phyloP scores from a whole-genome alignment of 2,113 vertebrate species.

The Labrus mixtus region DNA sequence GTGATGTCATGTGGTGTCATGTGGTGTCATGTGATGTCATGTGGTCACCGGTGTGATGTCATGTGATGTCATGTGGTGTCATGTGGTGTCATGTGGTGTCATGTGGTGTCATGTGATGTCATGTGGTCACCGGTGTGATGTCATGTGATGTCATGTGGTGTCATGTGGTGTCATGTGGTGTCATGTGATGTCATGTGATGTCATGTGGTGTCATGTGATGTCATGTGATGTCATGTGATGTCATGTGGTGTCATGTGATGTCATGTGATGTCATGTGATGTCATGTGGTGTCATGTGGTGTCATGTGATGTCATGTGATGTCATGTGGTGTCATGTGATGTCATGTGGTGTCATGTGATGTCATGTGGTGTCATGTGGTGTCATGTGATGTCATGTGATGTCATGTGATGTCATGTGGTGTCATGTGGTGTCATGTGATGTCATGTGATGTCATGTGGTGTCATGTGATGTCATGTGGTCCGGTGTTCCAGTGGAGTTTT shows the following conservation, averaged over 20 bases:
- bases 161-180: neutral
- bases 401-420: neutral
- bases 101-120: neutral
- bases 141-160: neutral
- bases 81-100: neutral
- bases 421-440: neutral
- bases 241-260: neutral
- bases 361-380: neutral
- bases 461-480: slow-evolving; percentile 3
- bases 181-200: neutral
- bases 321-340: neutral
- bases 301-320: neutral
- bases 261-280: neutral
- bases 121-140: neutral
- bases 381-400: neutral
- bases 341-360: neutral
- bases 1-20: neutral
- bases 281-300: too few species aligned
- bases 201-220: neutral
- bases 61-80: too few species aligned
- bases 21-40: neutral
- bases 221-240: neutral
- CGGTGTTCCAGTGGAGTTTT: slow-evolving; percentile 22
- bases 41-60: neutral
- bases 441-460: slow-evolving; percentile 3